Percentiles rank a stretch among this genome's conserved stretches.
Conservation (phyloP, 2,888 invertebrate genomes). For the Merodon equestris region DNA sequence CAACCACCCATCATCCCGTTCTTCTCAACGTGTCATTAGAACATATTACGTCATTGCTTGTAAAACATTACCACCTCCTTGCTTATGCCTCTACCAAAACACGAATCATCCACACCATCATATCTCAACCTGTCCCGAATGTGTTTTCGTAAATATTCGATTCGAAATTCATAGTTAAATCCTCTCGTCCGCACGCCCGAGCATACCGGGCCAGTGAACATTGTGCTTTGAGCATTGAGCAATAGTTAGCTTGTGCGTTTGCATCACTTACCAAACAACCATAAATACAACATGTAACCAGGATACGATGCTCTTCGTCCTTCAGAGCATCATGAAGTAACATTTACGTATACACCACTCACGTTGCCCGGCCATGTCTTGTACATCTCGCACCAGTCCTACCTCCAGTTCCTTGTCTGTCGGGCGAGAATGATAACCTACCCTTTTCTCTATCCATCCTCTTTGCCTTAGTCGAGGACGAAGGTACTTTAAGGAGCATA, state of each 20-base stretch:
- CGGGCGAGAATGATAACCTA: neutral
- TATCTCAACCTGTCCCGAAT: constrained; percentile 5
- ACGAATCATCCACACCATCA: constrained; percentile 35
- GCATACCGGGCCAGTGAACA: too few relatives aligned
- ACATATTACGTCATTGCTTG: constrained; percentile 49
- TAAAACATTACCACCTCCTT: constrained; percentile 48
- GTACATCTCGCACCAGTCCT: neutral
- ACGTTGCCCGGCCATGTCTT: constrained; percentile 39
- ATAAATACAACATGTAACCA: constrained; percentile 53
- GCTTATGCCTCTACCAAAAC: constrained; percentile 14
- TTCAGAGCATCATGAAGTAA: constrained; percentile 43
- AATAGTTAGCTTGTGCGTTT: constrained; percentile 34
- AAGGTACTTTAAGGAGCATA: constrained; percentile 63
- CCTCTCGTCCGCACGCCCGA: constrained; percentile 18
- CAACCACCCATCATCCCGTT: too few relatives aligned
- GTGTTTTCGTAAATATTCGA: constrained; percentile 53
- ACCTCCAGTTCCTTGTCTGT: too few relatives aligned
- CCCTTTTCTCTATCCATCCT: constrained; percentile 7
- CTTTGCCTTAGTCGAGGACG: neutral
- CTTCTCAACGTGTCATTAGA: constrained; percentile 33
- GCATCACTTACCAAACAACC: constrained; percentile 52
- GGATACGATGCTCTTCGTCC: too few relatives aligned
- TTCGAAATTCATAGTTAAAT: constrained; percentile 63
- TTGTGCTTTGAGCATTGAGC: too few relatives aligned
- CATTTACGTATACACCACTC: too few relatives aligned